A percentile compares a stretch with the other conserved stretches of the same genome.
Conservation (phyloP, 1,140 invertebrate genomes). For the Cydia pomonella region DNA sequence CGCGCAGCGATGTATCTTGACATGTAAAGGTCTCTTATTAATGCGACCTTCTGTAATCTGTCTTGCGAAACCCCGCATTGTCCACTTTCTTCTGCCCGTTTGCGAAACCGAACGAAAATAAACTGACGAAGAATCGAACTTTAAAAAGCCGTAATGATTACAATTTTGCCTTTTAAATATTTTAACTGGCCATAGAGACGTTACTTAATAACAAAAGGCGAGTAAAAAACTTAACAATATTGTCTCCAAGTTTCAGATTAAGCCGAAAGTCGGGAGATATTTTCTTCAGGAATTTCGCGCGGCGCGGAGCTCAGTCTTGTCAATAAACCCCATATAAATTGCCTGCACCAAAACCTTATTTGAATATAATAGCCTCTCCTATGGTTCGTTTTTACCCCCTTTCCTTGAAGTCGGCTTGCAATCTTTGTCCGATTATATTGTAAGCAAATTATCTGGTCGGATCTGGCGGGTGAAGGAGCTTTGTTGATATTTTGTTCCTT, state of each 20-base stretch:
- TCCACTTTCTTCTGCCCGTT: conserved; percentile 68
- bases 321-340: conserved; percentile 79
- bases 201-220: conserved; percentile 28
- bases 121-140: conserved; percentile 36
- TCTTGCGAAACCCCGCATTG: conserved; percentile 74
- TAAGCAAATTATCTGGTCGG: conserved; percentile 78
- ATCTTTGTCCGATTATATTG: conserved; percentile 77
- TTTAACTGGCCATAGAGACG: conserved; percentile 32
- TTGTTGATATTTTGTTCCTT: conserved; percentile 51
- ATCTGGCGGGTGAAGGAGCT: conserved; percentile 62
- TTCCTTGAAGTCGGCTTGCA: conserved; percentile 60
- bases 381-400: conserved; percentile 68
- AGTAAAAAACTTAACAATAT: conserved; percentile 69
- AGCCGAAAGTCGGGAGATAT: conserved; percentile 61
- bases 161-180: conserved; percentile 28
- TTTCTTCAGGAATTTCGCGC: conserved; percentile 70
- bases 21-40: conserved; percentile 68
- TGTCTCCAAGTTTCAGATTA: conserved; percentile 69
- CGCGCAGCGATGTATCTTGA: conserved; percentile 30
- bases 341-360: conserved; percentile 70
- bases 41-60: conserved; percentile 74
- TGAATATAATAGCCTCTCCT: conserved; percentile 77
- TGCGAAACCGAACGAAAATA: conserved; percentile 46
- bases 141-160: conserved; percentile 34
- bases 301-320: conserved; percentile 63